Evolutionary conservation across 2,797 vertebrate species (phyloP), one percentile per base, ranked within the genome.

Genomic region (Sphenopsis melanotis): DNA sequence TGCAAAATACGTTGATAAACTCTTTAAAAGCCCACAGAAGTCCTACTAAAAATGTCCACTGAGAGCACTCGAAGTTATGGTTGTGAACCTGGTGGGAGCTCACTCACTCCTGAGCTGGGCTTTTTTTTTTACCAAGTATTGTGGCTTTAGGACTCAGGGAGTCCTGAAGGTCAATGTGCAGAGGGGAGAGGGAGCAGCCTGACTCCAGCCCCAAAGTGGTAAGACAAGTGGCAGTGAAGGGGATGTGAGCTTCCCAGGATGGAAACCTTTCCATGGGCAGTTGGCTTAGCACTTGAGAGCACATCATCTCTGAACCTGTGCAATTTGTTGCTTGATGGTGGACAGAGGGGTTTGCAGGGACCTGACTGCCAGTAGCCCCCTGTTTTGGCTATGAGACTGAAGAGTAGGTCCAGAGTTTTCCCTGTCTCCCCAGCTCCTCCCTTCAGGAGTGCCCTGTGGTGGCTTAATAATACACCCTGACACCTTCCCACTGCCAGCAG

Each of bases 401-500:
- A 2, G 2, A 60, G 50, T 12, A 16, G 41, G 34, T 32, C 26
- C 11, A 65, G 72, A 66, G 37, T 56, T 63, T 49, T 57, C 36
- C 71, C 60, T 18, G 1, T 23, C 34, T 77, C 27, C 20, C 16
- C 65, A 49, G 17, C n/a, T 46, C 46, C 21, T 50, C 7, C 53
- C 34, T 76, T 60, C 37, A 23, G 86, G 55, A 78, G 41, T 61
- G 42, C 39, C 56, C 55, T 36, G 30, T 29, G 86, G 44, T 8
- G 47, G 55, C 68, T 92, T 61, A 55, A 53, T 42, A 72, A 56
- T 5, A 49, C 75, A 19, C 72, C 61, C 42, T 2, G 19, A 57
- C 84, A 86, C 86, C 81, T 85, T 95, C 91, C 88, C 88, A 80
- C 75, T 21, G 80, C 61, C 75, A 56, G 83, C 85, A 49, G 37